A percentile compares a stretch with the other conserved stretches of the same genome.
Evolutionary conservation across 2,113 vertebrate species (phyloP).

Genomic region (Connochaetes taurinus): DNA sequence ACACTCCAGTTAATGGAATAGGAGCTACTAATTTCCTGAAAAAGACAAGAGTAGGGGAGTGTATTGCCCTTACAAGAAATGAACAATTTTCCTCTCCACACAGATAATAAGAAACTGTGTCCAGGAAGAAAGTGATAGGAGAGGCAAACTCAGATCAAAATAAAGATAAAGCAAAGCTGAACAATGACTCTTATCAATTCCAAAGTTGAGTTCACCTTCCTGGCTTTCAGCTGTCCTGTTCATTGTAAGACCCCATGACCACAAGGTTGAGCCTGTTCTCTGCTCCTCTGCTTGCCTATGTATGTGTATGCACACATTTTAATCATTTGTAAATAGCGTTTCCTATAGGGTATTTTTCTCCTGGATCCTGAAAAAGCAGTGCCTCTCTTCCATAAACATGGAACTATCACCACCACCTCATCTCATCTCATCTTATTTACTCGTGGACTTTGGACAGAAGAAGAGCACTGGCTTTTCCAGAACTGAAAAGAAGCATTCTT

Average conservation of each 20-base stretch:
- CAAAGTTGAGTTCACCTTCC: conserved; percentile 52
- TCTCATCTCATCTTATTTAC: background rate
- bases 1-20: conserved; percentile 57
- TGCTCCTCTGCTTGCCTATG: background rate
- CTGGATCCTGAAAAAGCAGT: background rate
- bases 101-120: conserved; percentile 49
- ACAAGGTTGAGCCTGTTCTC: background rate
- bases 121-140: conserved; percentile 64
- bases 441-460: background rate
- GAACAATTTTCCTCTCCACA: conserved; percentile 58
- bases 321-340: background rate
- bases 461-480: background rate
- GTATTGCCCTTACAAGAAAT: background rate
- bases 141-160: conserved; percentile 45
- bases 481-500: background rate
- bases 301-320: background rate
- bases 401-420: background rate
- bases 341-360: background rate
- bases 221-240: background rate
- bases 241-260: background rate
- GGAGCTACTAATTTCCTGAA: conserved; percentile 62
- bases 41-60: conserved; percentile 55
- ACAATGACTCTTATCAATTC: conserved; percentile 37
- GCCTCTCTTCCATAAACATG: background rate
- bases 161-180: conserved; percentile 33